These are phyloP conservation scores for Catharus minimus DNA, from an alignment of 2,113 vertebrate genomes.

Conservation along the genomic window DNA sequence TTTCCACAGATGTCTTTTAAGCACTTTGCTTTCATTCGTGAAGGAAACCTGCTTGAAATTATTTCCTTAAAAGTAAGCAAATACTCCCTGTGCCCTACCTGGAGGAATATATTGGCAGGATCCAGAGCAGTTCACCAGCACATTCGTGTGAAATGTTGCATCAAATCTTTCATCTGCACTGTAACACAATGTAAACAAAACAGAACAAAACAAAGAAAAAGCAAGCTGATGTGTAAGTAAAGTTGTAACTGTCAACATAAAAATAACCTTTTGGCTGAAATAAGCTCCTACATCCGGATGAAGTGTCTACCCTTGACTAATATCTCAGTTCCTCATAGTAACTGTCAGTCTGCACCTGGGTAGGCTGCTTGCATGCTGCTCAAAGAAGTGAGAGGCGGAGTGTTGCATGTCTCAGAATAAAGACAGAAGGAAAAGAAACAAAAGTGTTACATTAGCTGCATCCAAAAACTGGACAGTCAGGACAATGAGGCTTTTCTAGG, in stretches of 20 bases:
- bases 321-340: not conserved
- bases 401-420: not conserved
- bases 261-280: not conserved
- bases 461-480: rapidly evolving
- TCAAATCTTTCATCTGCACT: conserved; percentile 92
- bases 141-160: conserved; percentile 90
- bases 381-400: not conserved
- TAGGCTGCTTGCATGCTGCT: not conserved
- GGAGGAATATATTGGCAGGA: conserved; percentile 90
- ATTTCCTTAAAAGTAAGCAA: not conserved
- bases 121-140: conserved; percentile 86
- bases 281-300: not conserved
- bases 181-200: conserved; percentile 22
- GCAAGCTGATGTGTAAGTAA: not conserved
- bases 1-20: not conserved
- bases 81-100: conserved; percentile 71
- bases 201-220: not conserved
- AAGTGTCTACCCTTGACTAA: not conserved
- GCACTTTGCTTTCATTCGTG: not conserved
- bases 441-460: not conserved
- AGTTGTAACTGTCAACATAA: not conserved
- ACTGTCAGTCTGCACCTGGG: not conserved
- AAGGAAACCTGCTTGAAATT: not conserved
- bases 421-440: not conserved
- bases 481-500: not conserved